Conservation (phyloP, 2,113 vertebrate species). For the Erythrolamprus reginae region DNA sequence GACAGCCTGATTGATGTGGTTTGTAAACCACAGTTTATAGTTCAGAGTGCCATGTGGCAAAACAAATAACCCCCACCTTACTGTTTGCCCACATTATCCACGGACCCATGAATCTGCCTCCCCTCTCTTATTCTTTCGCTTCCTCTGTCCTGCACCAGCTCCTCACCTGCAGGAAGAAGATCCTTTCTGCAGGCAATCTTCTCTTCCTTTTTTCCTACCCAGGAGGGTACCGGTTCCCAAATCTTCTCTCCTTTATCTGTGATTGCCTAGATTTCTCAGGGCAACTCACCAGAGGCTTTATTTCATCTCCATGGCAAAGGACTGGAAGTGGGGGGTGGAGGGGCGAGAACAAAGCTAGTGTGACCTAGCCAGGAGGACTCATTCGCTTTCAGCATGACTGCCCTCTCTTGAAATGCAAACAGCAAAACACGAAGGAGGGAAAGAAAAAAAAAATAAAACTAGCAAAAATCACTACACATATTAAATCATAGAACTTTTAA, state of each 20-base stretch:
- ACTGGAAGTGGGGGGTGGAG: background rate
- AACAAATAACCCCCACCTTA: background rate
- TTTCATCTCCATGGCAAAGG: slow-evolving; percentile 20
- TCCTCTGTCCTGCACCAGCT: background rate
- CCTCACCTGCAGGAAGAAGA: background rate
- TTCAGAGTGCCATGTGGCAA: background rate
- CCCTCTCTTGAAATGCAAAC: background rate
- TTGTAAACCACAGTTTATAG: background rate
- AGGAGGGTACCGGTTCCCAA: background rate
- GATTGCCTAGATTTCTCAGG: background rate
- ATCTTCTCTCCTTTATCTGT: background rate
- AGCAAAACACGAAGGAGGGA: background rate
- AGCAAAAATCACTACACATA: background rate
- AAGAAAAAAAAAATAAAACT: too few relatives aligned
- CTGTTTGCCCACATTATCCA: too few relatives aligned
- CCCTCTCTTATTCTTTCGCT: background rate
- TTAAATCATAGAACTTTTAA: background rate
- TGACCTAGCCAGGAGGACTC: background rate
- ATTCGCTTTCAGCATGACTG: background rate
- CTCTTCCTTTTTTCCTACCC: background rate
- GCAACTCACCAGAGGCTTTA: background rate
- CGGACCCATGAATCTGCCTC: background rate
- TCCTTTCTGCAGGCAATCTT: background rate
- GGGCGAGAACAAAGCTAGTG: background rate
- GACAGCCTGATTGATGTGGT: background rate